A percentile compares a stretch with the other conserved stretches of the same genome.
Evolutionary conservation across 2,797 vertebrate species (phyloP).

Genomic region (Poeciliopsis turneri): DNA sequence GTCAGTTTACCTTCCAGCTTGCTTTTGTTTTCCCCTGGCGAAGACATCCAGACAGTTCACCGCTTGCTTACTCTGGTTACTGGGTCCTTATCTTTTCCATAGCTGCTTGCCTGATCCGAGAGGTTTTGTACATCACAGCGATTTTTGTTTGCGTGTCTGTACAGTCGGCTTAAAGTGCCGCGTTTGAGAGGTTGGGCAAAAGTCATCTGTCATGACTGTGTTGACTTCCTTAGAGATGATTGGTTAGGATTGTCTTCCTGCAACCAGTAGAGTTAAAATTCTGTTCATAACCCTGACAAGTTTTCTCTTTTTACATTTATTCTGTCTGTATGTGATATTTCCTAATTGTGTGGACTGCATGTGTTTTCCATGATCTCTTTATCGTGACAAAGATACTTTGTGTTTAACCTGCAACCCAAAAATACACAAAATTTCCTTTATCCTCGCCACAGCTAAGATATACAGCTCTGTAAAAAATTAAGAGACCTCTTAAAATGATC

Average conservation of each 20-base stretch:
- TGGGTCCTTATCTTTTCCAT: neutral
- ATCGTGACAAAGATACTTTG: neutral
- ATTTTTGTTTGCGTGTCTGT: conserved; percentile 18
- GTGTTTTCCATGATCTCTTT: neutral
- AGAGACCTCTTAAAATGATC: no score
- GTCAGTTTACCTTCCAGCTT: conserved; percentile 30
- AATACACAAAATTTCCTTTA: neutral
- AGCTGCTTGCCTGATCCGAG: conserved; percentile 2
- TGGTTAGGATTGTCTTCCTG: conserved; percentile 48
- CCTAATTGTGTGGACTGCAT: neutral
- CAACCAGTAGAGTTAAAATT: conserved; percentile 18
- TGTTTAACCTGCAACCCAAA: neutral
- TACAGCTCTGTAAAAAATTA: no score
- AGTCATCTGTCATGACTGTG: conserved; percentile 39
- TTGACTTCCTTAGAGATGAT: conserved; percentile 55
- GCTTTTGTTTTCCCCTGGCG: conserved; percentile 14
- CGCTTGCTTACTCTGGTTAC: conserved; percentile 13
- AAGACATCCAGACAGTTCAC: neutral
- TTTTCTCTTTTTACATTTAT: neutral
- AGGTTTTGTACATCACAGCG: conserved; percentile 1
- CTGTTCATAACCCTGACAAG: neutral
- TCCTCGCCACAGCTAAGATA: neutral
- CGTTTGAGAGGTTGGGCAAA: conserved; percentile 20
- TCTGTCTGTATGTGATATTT: neutral
- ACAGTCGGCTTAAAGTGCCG: conserved; percentile 24